A percentile compares a stretch with the other conserved stretches of the same genome.
phyloP scores from a whole-genome alignment of 2,797 vertebrate genomes.

The Takifugu rubripes region DNA sequence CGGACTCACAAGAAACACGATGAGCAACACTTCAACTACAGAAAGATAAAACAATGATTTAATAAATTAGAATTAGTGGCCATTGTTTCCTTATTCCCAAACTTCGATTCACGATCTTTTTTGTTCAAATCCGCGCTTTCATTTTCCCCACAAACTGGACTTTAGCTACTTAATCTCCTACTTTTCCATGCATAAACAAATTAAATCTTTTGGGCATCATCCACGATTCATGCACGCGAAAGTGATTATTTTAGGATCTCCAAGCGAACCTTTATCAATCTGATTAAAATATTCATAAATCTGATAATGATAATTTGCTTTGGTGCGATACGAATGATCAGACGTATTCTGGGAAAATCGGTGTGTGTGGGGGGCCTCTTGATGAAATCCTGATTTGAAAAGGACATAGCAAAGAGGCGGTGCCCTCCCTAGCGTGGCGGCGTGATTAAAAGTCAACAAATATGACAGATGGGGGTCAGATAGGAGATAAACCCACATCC shows the following conservation, averaged over 20 bases:
- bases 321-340: slow-evolving; percentile 11
- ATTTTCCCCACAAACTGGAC: too few species aligned
- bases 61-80: slow-evolving; percentile 16
- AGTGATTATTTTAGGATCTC: not conserved
- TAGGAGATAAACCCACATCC: slow-evolving; percentile 46
- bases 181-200: slow-evolving; percentile 25
- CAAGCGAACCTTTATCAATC: too few species aligned
- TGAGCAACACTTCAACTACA: too few species aligned
- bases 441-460: slow-evolving; percentile 63
- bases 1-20: slow-evolving; percentile 1
- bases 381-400: slow-evolving; percentile 35
- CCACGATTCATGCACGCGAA: slow-evolving; percentile 8
- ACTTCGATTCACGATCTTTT: not conserved
- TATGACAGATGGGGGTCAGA: slow-evolving; percentile 53
- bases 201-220: slow-evolving; percentile 41
- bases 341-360: not conserved
- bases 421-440: slow-evolving; percentile 38
- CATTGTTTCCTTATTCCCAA: slow-evolving; percentile 13
- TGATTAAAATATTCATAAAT: not conserved
- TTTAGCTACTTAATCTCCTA: not conserved
- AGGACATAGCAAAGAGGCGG: slow-evolving; percentile 54
- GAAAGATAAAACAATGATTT: not conserved
- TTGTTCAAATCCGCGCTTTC: too few species aligned
- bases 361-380: slow-evolving; percentile 6
- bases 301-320: not conserved